Conservation (phyloP, 2,888 invertebrate species). For the Neoscelio sp. region DNA sequence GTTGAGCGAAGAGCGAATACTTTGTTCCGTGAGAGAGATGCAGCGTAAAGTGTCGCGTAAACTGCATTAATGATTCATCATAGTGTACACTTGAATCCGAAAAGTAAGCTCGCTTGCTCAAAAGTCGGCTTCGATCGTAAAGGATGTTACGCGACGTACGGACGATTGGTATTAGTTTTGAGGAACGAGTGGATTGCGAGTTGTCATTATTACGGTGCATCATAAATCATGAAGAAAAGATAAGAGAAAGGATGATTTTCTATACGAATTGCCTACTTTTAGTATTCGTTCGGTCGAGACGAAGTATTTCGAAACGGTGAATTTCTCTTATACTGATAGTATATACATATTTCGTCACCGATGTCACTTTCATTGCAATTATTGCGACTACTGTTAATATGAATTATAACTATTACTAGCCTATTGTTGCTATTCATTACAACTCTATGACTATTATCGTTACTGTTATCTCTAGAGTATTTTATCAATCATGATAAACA, state of each 20-base stretch:
- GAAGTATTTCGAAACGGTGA: constrained; percentile 38
- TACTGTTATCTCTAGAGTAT: constrained; percentile 66
- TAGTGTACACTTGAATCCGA: neutral
- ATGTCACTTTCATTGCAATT: constrained; percentile 64
- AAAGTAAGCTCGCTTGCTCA: constrained; percentile 27
- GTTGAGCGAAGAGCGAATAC: constrained; percentile 25
- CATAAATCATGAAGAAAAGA: constrained; percentile 25
- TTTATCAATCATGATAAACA: constrained; percentile 62
- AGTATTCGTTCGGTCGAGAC: constrained; percentile 54
- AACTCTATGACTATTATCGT: constrained; percentile 65
- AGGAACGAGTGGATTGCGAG: constrained; percentile 62
- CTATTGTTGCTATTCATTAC: constrained; percentile 64
- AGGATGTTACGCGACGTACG: constrained; percentile 20
- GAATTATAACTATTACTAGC: constrained; percentile 66
- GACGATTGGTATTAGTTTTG: constrained; percentile 32
- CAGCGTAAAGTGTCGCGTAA: constrained; percentile 8
- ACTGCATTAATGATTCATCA: neutral
- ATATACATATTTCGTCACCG: constrained; percentile 57
- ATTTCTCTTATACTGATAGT: constrained; percentile 52
- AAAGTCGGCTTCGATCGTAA: constrained; percentile 15
- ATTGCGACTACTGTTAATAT: constrained; percentile 64
- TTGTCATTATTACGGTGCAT: constrained; percentile 50
- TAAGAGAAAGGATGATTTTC: constrained; percentile 38
- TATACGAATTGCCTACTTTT: constrained; percentile 59
- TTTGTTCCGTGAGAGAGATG: constrained; percentile 3